Percentiles rank a stretch among this genome's conserved stretches.
These are phyloP conservation scores for Leptopilina drosophilae DNA, from an alignment of 2,888 invertebrate species.

Conservation along the genomic window DNA sequence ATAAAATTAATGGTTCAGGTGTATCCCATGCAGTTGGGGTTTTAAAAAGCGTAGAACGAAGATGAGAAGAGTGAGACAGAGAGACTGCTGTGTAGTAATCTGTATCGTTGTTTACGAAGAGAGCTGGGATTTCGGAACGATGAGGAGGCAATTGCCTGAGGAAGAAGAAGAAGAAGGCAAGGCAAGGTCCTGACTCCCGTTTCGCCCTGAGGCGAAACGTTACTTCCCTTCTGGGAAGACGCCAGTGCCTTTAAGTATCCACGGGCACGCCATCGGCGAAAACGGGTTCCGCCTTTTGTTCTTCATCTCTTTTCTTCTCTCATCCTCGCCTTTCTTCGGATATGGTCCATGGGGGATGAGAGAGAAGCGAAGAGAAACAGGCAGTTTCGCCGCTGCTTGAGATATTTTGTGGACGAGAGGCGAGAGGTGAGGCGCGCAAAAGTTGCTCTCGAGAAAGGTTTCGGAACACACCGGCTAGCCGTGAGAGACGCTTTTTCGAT, in stretches of 20 bases:
- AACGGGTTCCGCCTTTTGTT: conserved; percentile 62
- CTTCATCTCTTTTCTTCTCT: conserved; percentile 56
- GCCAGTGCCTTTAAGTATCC: conserved; percentile 69
- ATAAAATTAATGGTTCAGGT: conserved; percentile 30
- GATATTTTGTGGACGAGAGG: background rate
- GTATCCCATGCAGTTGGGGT: background rate
- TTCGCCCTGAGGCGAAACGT: conserved; percentile 58
- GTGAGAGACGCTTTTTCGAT: conserved; percentile 41
- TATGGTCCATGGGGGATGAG: conserved; percentile 10
- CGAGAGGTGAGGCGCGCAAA: background rate
- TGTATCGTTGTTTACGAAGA: conserved; percentile 40
- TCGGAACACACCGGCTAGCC: conserved; percentile 9
- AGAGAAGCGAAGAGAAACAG: too few species aligned
- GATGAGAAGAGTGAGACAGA: conserved; percentile 20
- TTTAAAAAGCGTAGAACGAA: conserved; percentile 33
- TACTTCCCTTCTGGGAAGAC: conserved; percentile 69
- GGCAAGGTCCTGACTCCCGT: conserved; percentile 57
- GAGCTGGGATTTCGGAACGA: conserved; percentile 36
- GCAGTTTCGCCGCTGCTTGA: too few species aligned
- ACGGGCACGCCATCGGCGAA: conserved; percentile 71
- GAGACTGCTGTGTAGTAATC: conserved; percentile 29
- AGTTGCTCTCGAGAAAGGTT: too few species aligned
- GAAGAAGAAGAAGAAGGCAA: conserved; percentile 34
- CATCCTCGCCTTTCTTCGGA: conserved; percentile 31
- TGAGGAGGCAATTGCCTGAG: conserved; percentile 48